These are phyloP conservation scores for Lapara coniferarum DNA, from an alignment of 2,888 invertebrate species.

Conservation along the genomic window DNA sequence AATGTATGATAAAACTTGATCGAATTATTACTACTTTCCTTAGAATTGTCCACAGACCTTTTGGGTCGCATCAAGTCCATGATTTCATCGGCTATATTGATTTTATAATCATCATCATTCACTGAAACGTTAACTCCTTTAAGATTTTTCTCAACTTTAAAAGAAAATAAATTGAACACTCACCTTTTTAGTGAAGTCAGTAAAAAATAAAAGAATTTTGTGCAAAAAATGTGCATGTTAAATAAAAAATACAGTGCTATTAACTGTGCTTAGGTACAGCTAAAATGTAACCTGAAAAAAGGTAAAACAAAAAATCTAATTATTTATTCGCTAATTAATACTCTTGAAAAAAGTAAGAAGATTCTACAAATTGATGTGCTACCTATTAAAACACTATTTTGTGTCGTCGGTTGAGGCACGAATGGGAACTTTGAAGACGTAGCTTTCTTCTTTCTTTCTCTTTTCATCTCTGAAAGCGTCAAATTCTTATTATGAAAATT, in stretches of 20 bases:
- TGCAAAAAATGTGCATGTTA: conserved; percentile 54
- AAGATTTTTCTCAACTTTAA: background rate
- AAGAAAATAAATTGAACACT: background rate
- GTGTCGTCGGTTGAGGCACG: conserved; percentile 38
- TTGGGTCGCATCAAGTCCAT: conserved; percentile 44
- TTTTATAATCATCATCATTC: conserved; percentile 30
- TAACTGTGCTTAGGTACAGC: conserved; percentile 56
- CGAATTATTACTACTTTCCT: conserved; percentile 48
- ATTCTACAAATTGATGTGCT: conserved; percentile 8
- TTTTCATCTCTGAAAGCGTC: conserved; percentile 37
- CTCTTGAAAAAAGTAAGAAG: too few species aligned
- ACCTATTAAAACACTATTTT: conserved; percentile 45
- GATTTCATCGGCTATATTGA: conserved; percentile 40
- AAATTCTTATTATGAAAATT: background rate
- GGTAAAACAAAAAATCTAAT: background rate
- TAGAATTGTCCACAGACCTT: conserved; percentile 52
- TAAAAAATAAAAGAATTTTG: background rate
- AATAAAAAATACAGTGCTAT: conserved; percentile 47
- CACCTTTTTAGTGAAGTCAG: background rate
- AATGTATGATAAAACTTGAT: conserved; percentile 58
- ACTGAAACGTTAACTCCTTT: conserved; percentile 37
- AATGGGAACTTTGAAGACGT: conserved; percentile 31
- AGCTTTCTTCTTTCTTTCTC: conserved; percentile 32
- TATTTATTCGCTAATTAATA: too few species aligned
- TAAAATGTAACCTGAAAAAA: conserved; percentile 71